phyloP scores from a whole-genome alignment of 1,140 invertebrate genomes.

The Listronotus bonariensis region DNA sequence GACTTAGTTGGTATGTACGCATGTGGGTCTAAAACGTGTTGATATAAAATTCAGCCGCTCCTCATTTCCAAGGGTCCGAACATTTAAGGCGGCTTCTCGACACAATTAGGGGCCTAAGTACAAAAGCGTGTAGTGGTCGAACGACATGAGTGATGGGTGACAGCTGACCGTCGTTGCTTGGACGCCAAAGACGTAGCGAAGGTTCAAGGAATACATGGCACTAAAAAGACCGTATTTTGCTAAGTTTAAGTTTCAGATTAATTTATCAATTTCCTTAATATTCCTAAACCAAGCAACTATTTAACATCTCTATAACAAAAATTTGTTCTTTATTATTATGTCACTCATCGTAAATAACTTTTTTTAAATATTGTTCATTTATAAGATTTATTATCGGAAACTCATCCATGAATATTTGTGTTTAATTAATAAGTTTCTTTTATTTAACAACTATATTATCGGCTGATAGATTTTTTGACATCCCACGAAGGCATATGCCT shows the following conservation, averaged over 20 bases:
- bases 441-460: too few relatives aligned
- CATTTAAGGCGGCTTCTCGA: constrained; percentile 46
- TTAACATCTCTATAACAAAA: too few relatives aligned
- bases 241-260: neutral
- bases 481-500: too few relatives aligned
- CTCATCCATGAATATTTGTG: too few relatives aligned
- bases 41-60: constrained; percentile 22
- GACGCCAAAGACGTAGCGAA: constrained; percentile 18
- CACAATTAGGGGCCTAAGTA: constrained; percentile 56
- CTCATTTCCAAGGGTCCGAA: neutral
- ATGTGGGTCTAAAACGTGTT: neutral
- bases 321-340: too few relatives aligned
- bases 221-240: neutral
- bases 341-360: too few relatives aligned
- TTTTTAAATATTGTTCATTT: too few relatives aligned
- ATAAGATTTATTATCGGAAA: too few relatives aligned
- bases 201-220: constrained; percentile 10
- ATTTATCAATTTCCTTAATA: neutral
- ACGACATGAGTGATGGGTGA: constrained; percentile 55
- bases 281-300: too few relatives aligned
- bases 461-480: too few relatives aligned
- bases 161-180: constrained; percentile 50
- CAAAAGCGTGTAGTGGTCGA: constrained; percentile 53
- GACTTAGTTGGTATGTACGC: neutral
- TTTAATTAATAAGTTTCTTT: too few relatives aligned